A percentile compares a stretch with the other conserved stretches of the same genome.
Evolutionary conservation across 1,140 invertebrate species (phyloP).

Genomic region (Hermetia illucens): DNA sequence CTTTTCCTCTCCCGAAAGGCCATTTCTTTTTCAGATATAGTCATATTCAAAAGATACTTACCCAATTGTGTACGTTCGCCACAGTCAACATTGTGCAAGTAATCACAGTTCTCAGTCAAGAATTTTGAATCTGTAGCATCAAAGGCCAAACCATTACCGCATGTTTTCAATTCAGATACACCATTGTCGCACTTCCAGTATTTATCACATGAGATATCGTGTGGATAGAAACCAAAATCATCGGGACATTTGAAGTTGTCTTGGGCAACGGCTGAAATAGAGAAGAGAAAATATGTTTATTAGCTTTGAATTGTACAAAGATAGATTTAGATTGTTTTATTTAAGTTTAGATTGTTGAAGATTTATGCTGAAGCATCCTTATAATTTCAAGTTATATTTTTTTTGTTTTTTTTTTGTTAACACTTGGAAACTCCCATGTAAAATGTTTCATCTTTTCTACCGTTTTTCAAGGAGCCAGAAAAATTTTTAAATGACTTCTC

Average conservation of each 20-base stretch:
- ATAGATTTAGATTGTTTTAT: too few relatives aligned
- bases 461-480: too few relatives aligned
- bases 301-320: too few relatives aligned
- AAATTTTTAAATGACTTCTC: too few relatives aligned
- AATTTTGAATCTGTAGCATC: conserved; percentile 77
- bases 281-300: conserved; percentile 13
- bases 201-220: conserved; percentile 80
- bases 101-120: conserved; percentile 88
- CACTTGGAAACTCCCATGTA: too few relatives aligned
- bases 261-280: conserved; percentile 47
- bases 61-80: conserved; percentile 72
- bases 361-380: too few relatives aligned
- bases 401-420: too few relatives aligned
- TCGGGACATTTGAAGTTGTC: conserved; percentile 86
- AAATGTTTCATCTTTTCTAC: too few relatives aligned
- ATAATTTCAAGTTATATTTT: too few relatives aligned
- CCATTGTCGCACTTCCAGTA: conserved; percentile 92
- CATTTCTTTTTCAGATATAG: neutral
- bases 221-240: conserved; percentile 88
- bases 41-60: conserved; percentile 30
- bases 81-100: conserved; percentile 90
- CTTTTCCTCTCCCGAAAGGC: too few relatives aligned
- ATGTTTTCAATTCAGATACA: conserved; percentile 75
- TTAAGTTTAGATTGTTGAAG: too few relatives aligned
- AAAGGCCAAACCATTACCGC: conserved; percentile 87